These are phyloP conservation scores for Cisticola juncidis DNA, from an alignment of 2,113 vertebrate genomes.

Conservation along the genomic window DNA sequence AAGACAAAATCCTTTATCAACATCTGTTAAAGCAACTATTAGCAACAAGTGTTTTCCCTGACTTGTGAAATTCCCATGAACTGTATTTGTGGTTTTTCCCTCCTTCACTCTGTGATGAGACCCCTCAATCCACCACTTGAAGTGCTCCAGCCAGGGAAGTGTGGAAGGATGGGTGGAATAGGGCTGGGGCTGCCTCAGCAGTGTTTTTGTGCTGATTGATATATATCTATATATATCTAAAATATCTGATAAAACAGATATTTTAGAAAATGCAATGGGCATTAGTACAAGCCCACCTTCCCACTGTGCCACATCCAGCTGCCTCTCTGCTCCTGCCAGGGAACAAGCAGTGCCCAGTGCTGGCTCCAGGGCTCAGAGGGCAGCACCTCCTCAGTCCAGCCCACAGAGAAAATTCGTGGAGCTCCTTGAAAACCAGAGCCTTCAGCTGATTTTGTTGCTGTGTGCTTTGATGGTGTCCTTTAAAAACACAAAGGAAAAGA, in stretches of 20 bases:
- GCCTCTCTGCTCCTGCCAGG: not conserved
- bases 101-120: not conserved
- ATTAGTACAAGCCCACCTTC: not conserved
- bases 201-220: not conserved
- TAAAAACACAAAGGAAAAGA: not conserved
- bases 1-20: not conserved
- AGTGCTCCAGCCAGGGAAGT: not conserved
- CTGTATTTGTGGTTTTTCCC: not conserved
- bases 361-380: accelerated
- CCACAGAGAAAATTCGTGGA: not conserved
- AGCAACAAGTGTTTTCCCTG: constrained; percentile 15
- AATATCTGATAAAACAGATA: not conserved
- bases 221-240: no score
- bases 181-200: not conserved
- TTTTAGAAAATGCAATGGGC: not conserved
- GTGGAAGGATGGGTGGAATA: accelerated
- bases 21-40: constrained; percentile 43
- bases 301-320: not conserved
- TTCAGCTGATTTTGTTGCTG: not conserved
- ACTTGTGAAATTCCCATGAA: constrained; percentile 21
- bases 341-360: not conserved
- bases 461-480: not conserved
- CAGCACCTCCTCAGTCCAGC: not conserved
- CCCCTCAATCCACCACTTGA: not conserved
- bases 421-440: not conserved